phyloP scores from a whole-genome alignment of 2,113 vertebrate species.

The Malurus elegans region DNA sequence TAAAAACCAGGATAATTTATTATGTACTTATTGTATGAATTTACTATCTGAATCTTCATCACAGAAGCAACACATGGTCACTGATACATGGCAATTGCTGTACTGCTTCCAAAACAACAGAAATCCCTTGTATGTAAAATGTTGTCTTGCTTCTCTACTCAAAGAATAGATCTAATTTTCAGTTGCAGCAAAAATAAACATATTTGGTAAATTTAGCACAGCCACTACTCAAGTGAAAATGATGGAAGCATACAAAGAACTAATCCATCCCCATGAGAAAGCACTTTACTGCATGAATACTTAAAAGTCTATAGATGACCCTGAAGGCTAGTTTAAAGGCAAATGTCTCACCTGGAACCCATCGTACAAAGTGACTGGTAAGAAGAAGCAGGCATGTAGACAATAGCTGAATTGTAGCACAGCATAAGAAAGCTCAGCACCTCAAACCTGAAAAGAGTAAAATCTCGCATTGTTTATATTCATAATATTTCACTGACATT shows the following conservation, averaged over 20 bases:
- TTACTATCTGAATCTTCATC: neutral
- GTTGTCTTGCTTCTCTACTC: neutral
- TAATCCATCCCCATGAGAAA: neutral
- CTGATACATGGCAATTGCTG: neutral
- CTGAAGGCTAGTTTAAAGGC: neutral
- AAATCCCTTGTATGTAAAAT: neutral
- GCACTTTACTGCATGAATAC: neutral
- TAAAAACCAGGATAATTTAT: neutral
- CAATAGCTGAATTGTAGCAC: conserved; percentile 96
- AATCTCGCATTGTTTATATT: neutral
- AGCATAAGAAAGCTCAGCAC: conserved; percentile 97
- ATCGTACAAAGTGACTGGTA: conserved; percentile 93
- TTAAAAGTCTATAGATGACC: neutral
- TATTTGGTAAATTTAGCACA: neutral
- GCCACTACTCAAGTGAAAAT: neutral
- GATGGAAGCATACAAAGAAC: neutral
- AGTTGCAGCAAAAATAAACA: neutral
- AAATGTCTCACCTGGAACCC: conserved; percentile 89
- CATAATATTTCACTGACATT: neutral
- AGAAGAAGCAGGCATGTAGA: conserved; percentile 95
- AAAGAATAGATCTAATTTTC: neutral
- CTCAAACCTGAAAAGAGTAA: conserved; percentile 84
- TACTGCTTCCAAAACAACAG: neutral
- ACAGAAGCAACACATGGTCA: neutral
- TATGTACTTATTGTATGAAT: neutral